Evolutionary conservation across 2,113 vertebrate genomes (phyloP), one percentile per base, ranked within the genome.

Genomic region (Chamaetylas fuelleborni): DNA sequence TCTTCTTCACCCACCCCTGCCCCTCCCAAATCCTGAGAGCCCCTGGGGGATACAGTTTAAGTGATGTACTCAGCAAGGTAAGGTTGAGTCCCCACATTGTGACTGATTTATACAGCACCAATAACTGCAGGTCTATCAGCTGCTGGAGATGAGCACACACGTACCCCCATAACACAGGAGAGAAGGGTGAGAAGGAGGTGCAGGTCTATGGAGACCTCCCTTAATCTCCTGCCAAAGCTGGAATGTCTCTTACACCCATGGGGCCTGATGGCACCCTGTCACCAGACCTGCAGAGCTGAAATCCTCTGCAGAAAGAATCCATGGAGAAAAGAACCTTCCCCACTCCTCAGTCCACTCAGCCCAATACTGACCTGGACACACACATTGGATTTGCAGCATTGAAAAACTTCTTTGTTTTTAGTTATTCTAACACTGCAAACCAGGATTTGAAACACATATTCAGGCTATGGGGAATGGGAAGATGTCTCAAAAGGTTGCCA

Each of bases 361-460:
- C 14, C 8, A 23, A 20, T 11, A 15, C 36, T 45, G 10, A 19
- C 28, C 16, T 42, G 40, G 36, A 43, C 1, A 6, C 25, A 20
- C 2, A 31, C 4, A 16, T 45, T 51, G 5, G 4, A 50, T 36
- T 19, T 73, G 20, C 31, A 81, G 58, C 29, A 77, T 25, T 16
- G 73, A 66, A 89, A 79, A 67, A 34, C 14, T 51, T 58, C 9
- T 29, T 84, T 50, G 31, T 8, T 28, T 73, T 93, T 14, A 67
- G 19, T 79, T 86, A 62, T 77, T 67, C 57, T 81, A 74, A 34
- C 47, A 42, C 19, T 43, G 31, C 31, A 88, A 84, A 80, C 19
- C 17, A 81, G 38, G 53, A 34, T 66, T 88, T 78, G 78, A 86
- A 94, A 91, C 60, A 90, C 19, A 58, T 33, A 26, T 77, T 91